These are phyloP conservation scores for Hoplostethus mediterraneus DNA, from an alignment of 2,797 vertebrate species.

Conservation along the genomic window DNA sequence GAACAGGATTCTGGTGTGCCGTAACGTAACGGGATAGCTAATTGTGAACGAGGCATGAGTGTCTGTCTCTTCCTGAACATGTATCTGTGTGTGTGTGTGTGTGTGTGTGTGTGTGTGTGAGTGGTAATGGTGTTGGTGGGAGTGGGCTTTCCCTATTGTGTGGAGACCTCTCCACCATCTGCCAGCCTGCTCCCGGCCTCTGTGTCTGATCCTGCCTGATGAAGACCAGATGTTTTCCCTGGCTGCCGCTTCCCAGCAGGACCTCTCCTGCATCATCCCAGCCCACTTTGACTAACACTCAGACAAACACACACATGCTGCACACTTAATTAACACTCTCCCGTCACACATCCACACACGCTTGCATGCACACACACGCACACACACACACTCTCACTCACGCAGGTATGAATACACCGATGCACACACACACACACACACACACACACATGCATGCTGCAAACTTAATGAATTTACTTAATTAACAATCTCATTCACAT, in stretches of 20 bases:
- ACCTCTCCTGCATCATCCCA: conserved; percentile 73
- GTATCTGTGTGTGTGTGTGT: background rate
- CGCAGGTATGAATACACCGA: no score
- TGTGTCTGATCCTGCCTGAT: conserved; percentile 76
- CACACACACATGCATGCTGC: no score
- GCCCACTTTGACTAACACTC: conserved; percentile 62
- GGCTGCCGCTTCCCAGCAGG: conserved; percentile 73
- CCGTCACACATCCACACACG: conserved; percentile 2
- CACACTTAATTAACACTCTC: conserved; percentile 63
- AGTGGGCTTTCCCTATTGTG: conserved; percentile 79
- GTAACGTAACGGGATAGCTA: no score
- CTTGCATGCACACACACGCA: background rate
- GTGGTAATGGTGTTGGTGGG: conserved; percentile 56
- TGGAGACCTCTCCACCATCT: conserved; percentile 82
- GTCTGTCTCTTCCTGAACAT: background rate
- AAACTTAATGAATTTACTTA: no score
- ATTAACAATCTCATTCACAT: no score
- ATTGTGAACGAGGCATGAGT: no score
- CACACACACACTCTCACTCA: no score
- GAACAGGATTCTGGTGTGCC: no score
- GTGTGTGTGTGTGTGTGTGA: conserved; percentile 18
- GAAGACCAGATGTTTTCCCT: conserved; percentile 85
- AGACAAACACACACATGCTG: conserved; percentile 43
- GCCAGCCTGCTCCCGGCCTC: conserved; percentile 75
- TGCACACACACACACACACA: no score